Evolutionary conservation across 2,888 invertebrate species (phyloP).

Genomic region (Rosalia funebris): DNA sequence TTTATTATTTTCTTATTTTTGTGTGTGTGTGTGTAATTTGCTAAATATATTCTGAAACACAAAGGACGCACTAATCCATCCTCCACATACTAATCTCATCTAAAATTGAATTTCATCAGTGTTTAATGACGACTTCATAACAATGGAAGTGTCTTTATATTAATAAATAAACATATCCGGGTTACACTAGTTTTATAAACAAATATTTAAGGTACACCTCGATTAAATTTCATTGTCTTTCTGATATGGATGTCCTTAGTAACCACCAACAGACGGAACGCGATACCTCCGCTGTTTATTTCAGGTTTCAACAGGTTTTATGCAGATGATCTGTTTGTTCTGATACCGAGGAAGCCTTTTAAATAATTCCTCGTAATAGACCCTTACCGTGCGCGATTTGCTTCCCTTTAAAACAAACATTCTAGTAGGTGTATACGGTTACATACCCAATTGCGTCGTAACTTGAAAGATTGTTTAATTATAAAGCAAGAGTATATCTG

Average conservation of each 20-base stretch:
- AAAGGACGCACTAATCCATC: not conserved
- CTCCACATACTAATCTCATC: not conserved
- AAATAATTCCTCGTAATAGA: too few species aligned
- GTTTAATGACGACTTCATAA: slow-evolving; percentile 16
- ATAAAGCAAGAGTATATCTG: too few species aligned
- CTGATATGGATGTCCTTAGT: not conserved
- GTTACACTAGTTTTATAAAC: slow-evolving; percentile 18
- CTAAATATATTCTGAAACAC: not conserved
- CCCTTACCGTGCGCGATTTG: too few species aligned
- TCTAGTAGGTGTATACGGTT: too few species aligned
- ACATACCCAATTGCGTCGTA: too few species aligned
- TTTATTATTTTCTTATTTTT: not conserved
- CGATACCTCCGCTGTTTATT: not conserved
- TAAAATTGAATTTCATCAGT: slow-evolving; percentile 6
- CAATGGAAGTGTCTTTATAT: slow-evolving; percentile 17
- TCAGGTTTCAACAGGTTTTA: not conserved
- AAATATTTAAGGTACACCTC: slow-evolving; percentile 7
- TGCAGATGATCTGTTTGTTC: not conserved
- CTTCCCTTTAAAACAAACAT: too few species aligned
- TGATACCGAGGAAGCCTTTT: not conserved
- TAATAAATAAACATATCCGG: slow-evolving; percentile 17
- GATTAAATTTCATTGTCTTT: not conserved
- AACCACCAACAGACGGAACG: not conserved
- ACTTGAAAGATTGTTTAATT: too few species aligned
- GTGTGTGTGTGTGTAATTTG: not conserved